Base-by-base conservation (phyloP, 2,797 vertebrate genomes). In the Gallinago nigripennis region DNA sequence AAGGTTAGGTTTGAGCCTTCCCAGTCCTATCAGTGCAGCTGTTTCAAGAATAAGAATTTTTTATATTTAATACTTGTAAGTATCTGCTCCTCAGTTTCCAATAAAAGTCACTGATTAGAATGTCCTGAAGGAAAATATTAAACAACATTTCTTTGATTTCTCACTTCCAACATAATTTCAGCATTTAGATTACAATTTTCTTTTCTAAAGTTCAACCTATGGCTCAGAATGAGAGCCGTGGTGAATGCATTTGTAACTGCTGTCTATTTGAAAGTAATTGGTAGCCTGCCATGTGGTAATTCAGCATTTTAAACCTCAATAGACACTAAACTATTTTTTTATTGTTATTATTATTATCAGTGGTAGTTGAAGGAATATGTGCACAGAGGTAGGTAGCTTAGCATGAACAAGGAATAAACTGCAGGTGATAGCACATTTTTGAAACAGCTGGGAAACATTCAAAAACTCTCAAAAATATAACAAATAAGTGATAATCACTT, bases 401-500 rank as follows among this genome's bases (percentile, higher is more conserved):
- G 14, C 33, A 76, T 1, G 21, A 87, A 80, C 18, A 86, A 83
- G 75, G 45, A 76, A 51, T 25, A 85, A 96, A 75, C 35, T 35
- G 53, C 27, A 93, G 54, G 48, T 84, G 31, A 82, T 25, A 11
- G 12, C 23, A 10, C 31, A 72, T 65, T 92, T 95, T 64, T 88
- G 43, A 73, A 94, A 88, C 17, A 86, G 50, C 46, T 83, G 21
- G 54, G 63, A 93, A 90, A 24, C 7, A 73, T 61, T 83, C n/a
- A 89, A 94, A 94, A 83, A 27, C 30, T 58, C 41, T 81, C 37
- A 43, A 46, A 96, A 95, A 82, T 46, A 14, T 30, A 93, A 80
- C 60, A 86, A 92, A 86, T 61, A 91, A 82, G 39, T 91, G 61
- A 90, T 81, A 94, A 94, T 90, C 45, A 82, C 37, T 87, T 79